Conservation (phyloP, 1,140 invertebrate genomes). For the Drosophila subobscura region DNA sequence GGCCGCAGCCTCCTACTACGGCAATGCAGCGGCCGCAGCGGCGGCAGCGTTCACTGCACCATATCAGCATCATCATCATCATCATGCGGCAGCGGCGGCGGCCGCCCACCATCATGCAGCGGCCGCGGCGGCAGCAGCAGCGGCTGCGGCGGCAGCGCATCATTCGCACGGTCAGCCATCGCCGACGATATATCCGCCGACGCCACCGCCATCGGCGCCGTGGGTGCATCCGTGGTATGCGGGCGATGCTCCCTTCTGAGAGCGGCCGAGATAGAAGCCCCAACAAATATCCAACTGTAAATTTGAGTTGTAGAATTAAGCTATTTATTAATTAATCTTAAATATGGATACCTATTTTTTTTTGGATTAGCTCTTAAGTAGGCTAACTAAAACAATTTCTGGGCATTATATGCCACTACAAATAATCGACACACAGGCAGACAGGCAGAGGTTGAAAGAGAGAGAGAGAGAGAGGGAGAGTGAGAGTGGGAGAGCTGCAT, state of each 20-base stretch:
- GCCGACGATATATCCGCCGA: slow-evolving; percentile 83
- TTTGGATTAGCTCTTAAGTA: slow-evolving; percentile 61
- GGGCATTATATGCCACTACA: slow-evolving; percentile 65
- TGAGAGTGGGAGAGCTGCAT: too few relatives aligned
- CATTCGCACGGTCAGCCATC: slow-evolving; percentile 78
- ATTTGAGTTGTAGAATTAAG: slow-evolving; percentile 26
- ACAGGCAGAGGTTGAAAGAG: not conserved
- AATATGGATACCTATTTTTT: slow-evolving; percentile 10
- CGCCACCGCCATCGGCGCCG: slow-evolving; percentile 81
- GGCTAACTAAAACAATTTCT: slow-evolving; percentile 71
- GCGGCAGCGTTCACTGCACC: slow-evolving; percentile 53
- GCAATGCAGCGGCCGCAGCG: slow-evolving; percentile 46
- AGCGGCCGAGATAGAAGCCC: not conserved
- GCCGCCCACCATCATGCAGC: slow-evolving; percentile 45
- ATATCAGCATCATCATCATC: slow-evolving; percentile 47
- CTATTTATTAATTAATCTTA: slow-evolving; percentile 29
- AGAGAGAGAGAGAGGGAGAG: too few relatives aligned
- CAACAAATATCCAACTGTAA: slow-evolving; percentile 15
- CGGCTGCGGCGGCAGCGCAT: slow-evolving; percentile 59
- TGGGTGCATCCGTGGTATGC: slow-evolving; percentile 84
- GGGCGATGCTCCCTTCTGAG: slow-evolving; percentile 75
- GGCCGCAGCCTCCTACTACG: slow-evolving; percentile 63
- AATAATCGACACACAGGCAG: slow-evolving; percentile 37
- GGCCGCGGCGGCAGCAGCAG: slow-evolving; percentile 60
- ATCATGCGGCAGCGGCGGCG: slow-evolving; percentile 23